Base-by-base conservation (phyloP, 2,888 invertebrate species). In the Caenorhabditis panamensis region DNA sequence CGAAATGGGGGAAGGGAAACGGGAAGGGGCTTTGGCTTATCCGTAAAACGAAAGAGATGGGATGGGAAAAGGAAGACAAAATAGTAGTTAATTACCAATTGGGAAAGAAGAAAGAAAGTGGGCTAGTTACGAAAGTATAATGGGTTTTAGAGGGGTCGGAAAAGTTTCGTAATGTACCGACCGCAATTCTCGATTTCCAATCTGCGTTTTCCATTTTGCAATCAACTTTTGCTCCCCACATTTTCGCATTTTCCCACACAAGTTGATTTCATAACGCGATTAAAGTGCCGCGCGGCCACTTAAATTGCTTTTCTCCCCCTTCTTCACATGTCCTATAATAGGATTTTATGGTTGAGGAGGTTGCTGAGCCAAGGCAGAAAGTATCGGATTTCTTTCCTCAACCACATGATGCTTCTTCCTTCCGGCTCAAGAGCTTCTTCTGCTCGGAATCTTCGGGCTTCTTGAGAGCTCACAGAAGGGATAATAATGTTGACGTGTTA, bases 181-280 rank as follows among this genome's bases (percentile, higher is more conserved):
- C 31, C 31, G 31, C 31, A 31, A 31, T 9, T 31, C n/a, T 31
- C 31, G 9, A 31, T 4, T 31, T 31, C 31, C 31, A 31, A 31
- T 9, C n/a, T n/a, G n/a, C n/a, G n/a, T n/a, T n/a, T n/a, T n/a
- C n/a, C n/a, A n/a, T n/a, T n/a, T n/a, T n/a, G n/a, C n/a, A n/a
- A n/a, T n/a, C n/a, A n/a, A n/a, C n/a, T n/a, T n/a, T n/a, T n/a
- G n/a, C n/a, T n/a, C 6, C 13, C 13, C 41, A 13, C 44, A 44
- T 31, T 31, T 31, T 31, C 22, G 13, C 22, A 22, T 36, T 37
- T 66, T 66, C 54, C 49, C 37, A 59, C 72, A 47, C 31, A 62
- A 66, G 59, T 62, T 54, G 67, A 75, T 66, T 67, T 59, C 79
- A 64, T 64, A 64, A 66, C 66, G 64, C 66, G 66, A 66, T 73